Evolutionary conservation across 2,797 vertebrate genomes (phyloP).

Genomic region (Sebastes matsubarae): DNA sequence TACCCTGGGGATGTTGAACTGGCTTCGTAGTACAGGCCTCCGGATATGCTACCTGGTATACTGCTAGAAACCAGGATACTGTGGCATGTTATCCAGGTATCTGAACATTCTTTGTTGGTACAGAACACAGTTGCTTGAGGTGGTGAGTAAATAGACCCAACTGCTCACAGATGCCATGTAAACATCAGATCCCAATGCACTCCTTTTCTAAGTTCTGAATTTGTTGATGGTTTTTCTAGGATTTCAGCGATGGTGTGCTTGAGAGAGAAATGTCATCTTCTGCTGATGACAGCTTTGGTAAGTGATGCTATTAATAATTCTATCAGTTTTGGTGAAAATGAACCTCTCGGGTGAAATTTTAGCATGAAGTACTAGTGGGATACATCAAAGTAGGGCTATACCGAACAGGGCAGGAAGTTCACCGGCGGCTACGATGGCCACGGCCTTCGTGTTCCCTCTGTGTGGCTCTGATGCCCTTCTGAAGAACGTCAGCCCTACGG

Average conservation of each 20-base stretch:
- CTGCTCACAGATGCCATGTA: neutral
- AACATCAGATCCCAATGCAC: neutral
- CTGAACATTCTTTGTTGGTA: neutral
- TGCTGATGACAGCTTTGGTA: slow-evolving; percentile 41
- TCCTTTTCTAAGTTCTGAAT: neutral
- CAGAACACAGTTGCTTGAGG: neutral
- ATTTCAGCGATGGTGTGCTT: neutral
- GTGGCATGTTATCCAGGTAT: neutral
- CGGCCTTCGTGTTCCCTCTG: too few species aligned
- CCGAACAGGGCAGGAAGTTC: too few species aligned
- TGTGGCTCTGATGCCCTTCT: too few species aligned
- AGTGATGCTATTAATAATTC: neutral
- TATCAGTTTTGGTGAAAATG: too few species aligned
- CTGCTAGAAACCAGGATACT: too few species aligned
- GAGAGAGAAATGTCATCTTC: neutral
- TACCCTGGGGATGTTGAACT: too few species aligned
- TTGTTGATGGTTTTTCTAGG: slow-evolving; percentile 24
- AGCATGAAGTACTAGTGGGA: neutral
- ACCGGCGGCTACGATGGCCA: too few species aligned
- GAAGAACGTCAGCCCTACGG: too few species aligned
- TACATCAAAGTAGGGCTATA: neutral
- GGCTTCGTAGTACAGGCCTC: too few species aligned
- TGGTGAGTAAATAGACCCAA: neutral
- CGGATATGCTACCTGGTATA: too few species aligned
- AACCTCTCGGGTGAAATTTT: too few species aligned